Evolutionary conservation across 2,113 vertebrate species (phyloP).

Genomic region (Heloderma charlesbogerti): DNA sequence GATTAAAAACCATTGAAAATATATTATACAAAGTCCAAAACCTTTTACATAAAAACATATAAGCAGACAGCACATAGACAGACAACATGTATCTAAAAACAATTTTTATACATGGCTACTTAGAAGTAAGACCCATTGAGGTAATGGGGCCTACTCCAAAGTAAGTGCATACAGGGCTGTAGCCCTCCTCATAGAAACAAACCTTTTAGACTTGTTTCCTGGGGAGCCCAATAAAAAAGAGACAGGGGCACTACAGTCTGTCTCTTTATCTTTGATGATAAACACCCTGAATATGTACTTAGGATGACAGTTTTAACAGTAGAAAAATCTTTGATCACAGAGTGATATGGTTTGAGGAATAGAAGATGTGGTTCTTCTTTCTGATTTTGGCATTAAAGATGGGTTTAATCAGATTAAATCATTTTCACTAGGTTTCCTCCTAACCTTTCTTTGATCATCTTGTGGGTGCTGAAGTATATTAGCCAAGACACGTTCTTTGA

Average conservation of each 20-base stretch:
- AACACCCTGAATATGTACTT: slow-evolving; percentile 16
- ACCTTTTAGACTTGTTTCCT: background rate
- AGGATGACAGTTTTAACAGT: background rate
- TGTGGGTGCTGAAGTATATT: slow-evolving; percentile 16
- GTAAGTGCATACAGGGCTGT: background rate
- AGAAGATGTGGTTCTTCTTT: background rate
- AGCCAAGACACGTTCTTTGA: slow-evolving; percentile 6
- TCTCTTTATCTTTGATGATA: background rate
- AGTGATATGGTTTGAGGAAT: background rate
- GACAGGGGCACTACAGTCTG: background rate
- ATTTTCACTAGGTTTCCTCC: background rate
- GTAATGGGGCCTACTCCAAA: background rate
- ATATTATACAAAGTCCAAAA: too few relatives aligned
- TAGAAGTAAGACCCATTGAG: background rate
- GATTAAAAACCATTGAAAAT: too few relatives aligned
- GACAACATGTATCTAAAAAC: too few relatives aligned
- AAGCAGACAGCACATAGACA: too few relatives aligned
- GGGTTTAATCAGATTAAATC: slow-evolving; percentile 5
- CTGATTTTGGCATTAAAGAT: slow-evolving; percentile 14
- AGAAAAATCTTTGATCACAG: slow-evolving; percentile 36
- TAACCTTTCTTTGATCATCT: background rate
- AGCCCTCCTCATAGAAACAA: background rate
- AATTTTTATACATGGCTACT: background rate
- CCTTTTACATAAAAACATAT: too few relatives aligned
- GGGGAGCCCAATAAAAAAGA: background rate